Base-by-base conservation (phyloP, 2,888 invertebrate genomes). In the Pediacus dermestoides region DNA sequence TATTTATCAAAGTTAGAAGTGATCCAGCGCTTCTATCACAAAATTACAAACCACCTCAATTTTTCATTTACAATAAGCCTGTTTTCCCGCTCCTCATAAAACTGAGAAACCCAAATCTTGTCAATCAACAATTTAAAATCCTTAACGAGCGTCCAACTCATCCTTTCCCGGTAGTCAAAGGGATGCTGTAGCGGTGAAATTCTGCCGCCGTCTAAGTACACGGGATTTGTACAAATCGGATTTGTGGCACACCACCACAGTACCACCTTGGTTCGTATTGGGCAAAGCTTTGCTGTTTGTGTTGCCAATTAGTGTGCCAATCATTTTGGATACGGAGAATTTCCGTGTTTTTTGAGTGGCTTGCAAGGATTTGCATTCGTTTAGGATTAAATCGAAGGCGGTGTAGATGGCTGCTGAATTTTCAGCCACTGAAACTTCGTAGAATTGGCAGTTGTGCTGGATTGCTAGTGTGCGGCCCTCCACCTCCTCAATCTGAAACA, bases 361-460 rank as follows among this genome's bases (percentile, higher is more conserved):
- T 39, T 63, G 65, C 16, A 52, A 52, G n/a, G 53, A 57, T 43
- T 81, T 76, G 41, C 82, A 81, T 60, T 85, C 84, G 42, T 77
- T 76, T 16, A 86, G 72, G 14, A 85, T 68, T 28, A 76, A 71
- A 62, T 85, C 85, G 56, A 88, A 83, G 39, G 84, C 81, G 30
- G 82, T 76, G 67, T 84, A 84, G 28, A 87, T 77, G 53, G 81
- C 80, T 9, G 81, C 77, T 13, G 81, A 82, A 68, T 86, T 86
- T 66, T 87, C 86, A 0, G 86, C 86, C 4, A 86, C 86, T 12
- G 85, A 85, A n/a, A 86, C 82, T 68, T 88, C 87, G 68, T 81
- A 80, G 70, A 87, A 88, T 32, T 81, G 82, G 48, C 83, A 82
- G 11, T 81, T 78, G 62, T 80, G 75, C 39, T 81, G 77, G 23